Base-by-base conservation (phyloP, 2,888 invertebrate genomes). In the Arctia plantaginis region DNA sequence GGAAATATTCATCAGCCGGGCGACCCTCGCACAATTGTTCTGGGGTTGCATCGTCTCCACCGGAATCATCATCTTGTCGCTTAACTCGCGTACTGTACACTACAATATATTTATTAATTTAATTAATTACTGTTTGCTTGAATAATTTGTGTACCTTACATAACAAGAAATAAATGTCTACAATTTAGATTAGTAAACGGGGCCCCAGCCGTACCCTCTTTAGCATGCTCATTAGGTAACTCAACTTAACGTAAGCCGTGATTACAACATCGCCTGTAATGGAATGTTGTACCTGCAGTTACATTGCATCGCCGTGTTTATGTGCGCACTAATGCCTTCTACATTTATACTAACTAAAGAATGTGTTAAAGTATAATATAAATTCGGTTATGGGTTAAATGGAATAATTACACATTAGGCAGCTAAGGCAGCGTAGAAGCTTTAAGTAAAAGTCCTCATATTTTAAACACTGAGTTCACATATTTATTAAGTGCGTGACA, bases 1-100 rank as follows among this genome's bases (percentile, higher is more conserved):
- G 97, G 96, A 99, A 99, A 96, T 98, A 99, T 94, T 99, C 99
- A 89, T 98, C 98, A 30, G 98, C 98, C 7, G 98, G 98, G 86
- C 99, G 97, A 88, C 98, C 98, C 83, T 98, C 97, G 93, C 99
- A 99, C 71, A 98, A 96, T 92, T 98, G 98, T 88, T 99, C 98
- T 7, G 98, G 96, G 82, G 94, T 97, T 75, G 94, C 94, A 6
- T 97, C 97, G n/a, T 95, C 95, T 75, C 96, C 96, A 35, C 90
- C 94, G n/a, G 94, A 94, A 44, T 97, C 98, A 0, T 96, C 96
- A 44, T 97, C 97, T 93, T 98, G 98, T 66, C 97, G 96, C 86
- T 96, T 97, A 73, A 96, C 95, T 83, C 97, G 93, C 71, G 88
- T 84, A 79, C 96, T 95, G 83, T 93, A 94, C 74, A 93, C 97